These are phyloP conservation scores for Mesembrinibis cayennensis DNA, from an alignment of 2,113 vertebrate species.

Conservation along the genomic window DNA sequence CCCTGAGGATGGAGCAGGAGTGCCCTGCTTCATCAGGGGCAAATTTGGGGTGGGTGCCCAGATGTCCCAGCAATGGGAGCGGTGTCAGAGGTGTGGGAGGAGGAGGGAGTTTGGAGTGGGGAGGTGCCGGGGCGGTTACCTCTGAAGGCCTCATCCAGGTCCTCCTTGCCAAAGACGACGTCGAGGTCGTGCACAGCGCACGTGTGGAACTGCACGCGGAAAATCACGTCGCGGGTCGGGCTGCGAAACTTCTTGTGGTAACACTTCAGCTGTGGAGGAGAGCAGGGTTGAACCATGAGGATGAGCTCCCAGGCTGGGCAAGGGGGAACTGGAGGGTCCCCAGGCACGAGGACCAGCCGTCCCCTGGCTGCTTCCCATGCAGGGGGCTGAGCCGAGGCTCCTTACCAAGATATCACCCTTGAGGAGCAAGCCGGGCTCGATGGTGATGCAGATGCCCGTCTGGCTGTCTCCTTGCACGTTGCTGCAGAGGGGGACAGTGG, in stretches of 20 bases:
- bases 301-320: neutral
- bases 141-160: constrained; percentile 96
- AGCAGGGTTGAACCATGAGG: neutral
- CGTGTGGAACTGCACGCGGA: constrained; percentile 97
- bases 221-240: constrained; percentile 90
- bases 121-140: constrained; percentile 61
- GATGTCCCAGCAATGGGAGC: neutral
- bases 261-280: constrained; percentile 86
- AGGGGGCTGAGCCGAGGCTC: rapidly evolving
- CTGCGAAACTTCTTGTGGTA: constrained; percentile 95
- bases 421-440: constrained; percentile 93
- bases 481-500: constrained; percentile 60
- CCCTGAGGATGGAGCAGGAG: neutral
- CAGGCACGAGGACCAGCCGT: rapidly evolving
- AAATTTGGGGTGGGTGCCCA: neutral
- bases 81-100: neutral
- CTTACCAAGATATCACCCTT: constrained; percentile 99
- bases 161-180: constrained; percentile 91
- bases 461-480: constrained; percentile 96
- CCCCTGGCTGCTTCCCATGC: rapidly evolving
- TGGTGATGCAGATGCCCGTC: constrained; percentile 98
- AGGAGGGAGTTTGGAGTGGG: neutral
- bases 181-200: constrained; percentile 94
- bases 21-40: neutral
- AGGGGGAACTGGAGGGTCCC: rapidly evolving